These are phyloP conservation scores for Pipistrellus pygmaeus DNA, from an alignment of 2,797 vertebrate species.

Conservation along the genomic window DNA sequence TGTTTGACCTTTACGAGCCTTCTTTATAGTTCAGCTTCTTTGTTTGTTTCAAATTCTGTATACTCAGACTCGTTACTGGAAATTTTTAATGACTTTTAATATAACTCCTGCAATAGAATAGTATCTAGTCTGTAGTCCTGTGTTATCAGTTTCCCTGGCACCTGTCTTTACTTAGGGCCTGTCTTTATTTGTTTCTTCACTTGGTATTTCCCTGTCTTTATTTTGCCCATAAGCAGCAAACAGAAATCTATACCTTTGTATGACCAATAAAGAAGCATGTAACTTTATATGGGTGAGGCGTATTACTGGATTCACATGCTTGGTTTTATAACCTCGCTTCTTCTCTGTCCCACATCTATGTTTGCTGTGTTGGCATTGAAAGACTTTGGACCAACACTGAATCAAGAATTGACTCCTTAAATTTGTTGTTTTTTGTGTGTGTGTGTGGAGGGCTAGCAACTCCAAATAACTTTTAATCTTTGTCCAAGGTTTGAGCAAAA, in stretches of 20 bases:
- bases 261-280: constrained; percentile 8
- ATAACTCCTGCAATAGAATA: not conserved
- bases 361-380: constrained; percentile 31
- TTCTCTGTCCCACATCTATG: not conserved
- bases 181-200: not conserved
- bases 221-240: not conserved
- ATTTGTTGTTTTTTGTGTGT: not conserved
- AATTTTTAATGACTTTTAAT: constrained; percentile 27
- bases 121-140: not conserved
- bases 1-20: not conserved
- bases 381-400: constrained; percentile 28
- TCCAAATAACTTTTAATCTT: constrained; percentile 29
- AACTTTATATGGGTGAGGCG: not conserved
- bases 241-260: constrained; percentile 13
- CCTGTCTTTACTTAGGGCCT: not conserved
- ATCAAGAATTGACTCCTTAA: constrained; percentile 27
- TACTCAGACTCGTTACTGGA: not conserved
- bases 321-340: not conserved
- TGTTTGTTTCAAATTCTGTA: constrained; percentile 37
- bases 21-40: constrained; percentile 29
- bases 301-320: not conserved
- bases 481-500: not conserved
- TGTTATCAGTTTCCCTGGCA: not conserved
- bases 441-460: not conserved
- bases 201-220: constrained; percentile 41